phyloP scores from a whole-genome alignment of 2,113 vertebrate species.

The Eretmochelys imbricata region DNA sequence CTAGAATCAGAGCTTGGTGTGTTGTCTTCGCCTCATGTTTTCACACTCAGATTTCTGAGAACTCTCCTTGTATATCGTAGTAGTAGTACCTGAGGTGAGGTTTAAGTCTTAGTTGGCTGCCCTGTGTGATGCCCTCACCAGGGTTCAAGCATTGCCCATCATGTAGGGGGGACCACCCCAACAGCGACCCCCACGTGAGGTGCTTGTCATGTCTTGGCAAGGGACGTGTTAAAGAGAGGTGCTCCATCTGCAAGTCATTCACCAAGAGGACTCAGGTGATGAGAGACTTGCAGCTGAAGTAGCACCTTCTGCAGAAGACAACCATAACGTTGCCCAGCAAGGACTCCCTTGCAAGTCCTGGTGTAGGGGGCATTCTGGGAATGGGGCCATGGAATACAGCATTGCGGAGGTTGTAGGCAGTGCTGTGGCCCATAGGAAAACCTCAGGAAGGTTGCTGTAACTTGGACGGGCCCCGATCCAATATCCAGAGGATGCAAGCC shows the following conservation, averaged over 20 bases:
- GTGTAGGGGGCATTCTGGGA: neutral
- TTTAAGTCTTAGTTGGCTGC: neutral
- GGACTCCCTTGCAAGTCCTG: neutral
- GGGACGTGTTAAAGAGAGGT: neutral
- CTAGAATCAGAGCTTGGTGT: too few species aligned
- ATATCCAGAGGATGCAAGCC: neutral
- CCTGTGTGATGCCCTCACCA: neutral
- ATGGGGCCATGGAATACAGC: neutral
- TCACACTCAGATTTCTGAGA: too few species aligned
- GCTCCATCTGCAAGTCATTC: neutral
- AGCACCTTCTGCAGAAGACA: neutral
- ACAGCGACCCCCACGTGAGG: neutral
- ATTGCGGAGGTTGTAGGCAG: neutral
- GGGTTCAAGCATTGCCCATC: neutral
- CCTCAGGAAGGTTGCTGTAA: neutral
- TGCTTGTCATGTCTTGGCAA: neutral
- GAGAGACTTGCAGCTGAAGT: neutral
- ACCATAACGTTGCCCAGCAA: neutral
- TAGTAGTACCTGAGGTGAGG: neutral
- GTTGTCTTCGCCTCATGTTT: too few species aligned
- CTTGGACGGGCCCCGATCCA: neutral
- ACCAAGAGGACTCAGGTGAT: neutral
- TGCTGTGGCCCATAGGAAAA: neutral
- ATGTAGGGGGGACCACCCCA: neutral
- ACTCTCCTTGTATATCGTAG: too few species aligned